These are phyloP conservation scores for Pachliopta kotzebuea DNA, from an alignment of 2,888 invertebrate genomes.

Conservation along the genomic window DNA sequence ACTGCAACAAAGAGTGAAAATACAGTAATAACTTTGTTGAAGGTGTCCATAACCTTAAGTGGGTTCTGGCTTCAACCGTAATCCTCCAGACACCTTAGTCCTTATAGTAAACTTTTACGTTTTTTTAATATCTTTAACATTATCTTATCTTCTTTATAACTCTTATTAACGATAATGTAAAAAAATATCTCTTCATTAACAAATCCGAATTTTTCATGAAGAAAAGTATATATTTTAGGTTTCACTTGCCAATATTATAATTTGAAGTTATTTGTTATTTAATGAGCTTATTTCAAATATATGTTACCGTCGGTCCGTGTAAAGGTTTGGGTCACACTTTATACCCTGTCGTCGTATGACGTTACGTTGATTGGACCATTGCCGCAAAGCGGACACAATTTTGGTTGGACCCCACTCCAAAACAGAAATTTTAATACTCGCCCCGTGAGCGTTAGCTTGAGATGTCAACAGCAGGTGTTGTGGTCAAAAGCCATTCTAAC, in stretches of 20 bases:
- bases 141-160: too few species aligned
- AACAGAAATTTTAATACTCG: constrained; percentile 56
- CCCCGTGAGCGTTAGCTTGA: constrained; percentile 42
- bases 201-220: not conserved
- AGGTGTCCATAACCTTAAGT: too few species aligned
- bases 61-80: too few species aligned
- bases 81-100: too few species aligned
- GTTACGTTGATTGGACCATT: constrained; percentile 47
- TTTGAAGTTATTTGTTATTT: constrained; percentile 24
- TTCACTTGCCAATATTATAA: constrained; percentile 18
- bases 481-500: constrained; percentile 46
- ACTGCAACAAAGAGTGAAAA: too few species aligned
- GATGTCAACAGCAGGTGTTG: constrained; percentile 58
- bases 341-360: constrained; percentile 30
- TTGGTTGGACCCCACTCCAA: constrained; percentile 40
- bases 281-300: constrained; percentile 23
- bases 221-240: too few species aligned
- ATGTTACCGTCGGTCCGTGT: constrained; percentile 7
- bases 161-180: too few species aligned
- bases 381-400: constrained; percentile 54
- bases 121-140: too few species aligned
- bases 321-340: constrained; percentile 25
- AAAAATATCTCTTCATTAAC: too few species aligned
- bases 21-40: too few species aligned
- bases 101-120: too few species aligned